Base-by-base conservation (phyloP, 2,113 vertebrate species). In the Lepus timidus region DNA sequence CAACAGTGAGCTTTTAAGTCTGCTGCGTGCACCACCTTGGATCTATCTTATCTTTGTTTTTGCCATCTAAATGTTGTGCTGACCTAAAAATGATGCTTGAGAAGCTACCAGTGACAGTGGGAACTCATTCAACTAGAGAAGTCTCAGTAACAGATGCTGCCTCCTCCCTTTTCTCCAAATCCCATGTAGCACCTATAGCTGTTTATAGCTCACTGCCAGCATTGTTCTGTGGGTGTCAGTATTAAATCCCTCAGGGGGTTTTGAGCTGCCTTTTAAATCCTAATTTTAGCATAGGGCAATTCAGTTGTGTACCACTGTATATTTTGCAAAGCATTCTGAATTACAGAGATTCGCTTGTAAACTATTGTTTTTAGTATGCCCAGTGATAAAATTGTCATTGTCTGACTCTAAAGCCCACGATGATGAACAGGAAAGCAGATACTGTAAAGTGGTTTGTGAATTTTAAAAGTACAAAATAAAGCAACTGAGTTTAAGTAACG, bases 381-480 rank as follows among this genome's bases (percentile, higher is more conserved):
- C 65, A 89, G 82, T 89, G 81, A 71, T 90, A 79, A 65, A 65
- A 20, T 58, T 93, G 86, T 87, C 67, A 79, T 88, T 96, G 71
- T 96, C 85, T 96, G 92, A 75, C 75, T 70, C 39, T 96, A 91
- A 97, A 95, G 79, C 82, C 86, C 97, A 95, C 55, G 95, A 90
- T 95, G 90, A 93, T 94, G 93, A 95, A 84, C 58, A 78, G 19
- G 64, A 87, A 92, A 74, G 20, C 95, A 78, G 44, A 91, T 91
- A 86, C 90, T 95, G 90, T 95, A 89, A 97, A 88, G 55, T 36
- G 88, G 94, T 92, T 96, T 97, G 92, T 93, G 71, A 94, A 95
- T 75, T 97, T 95, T 76, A 78, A 97, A 97, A 93, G 62, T 94
- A 13, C 23, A 81, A 96, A 97, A 97, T 97, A 97, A 97, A 97